phyloP scores from a whole-genome alignment of 2,888 invertebrate genomes.

The Lasioglossum vierecki region DNA sequence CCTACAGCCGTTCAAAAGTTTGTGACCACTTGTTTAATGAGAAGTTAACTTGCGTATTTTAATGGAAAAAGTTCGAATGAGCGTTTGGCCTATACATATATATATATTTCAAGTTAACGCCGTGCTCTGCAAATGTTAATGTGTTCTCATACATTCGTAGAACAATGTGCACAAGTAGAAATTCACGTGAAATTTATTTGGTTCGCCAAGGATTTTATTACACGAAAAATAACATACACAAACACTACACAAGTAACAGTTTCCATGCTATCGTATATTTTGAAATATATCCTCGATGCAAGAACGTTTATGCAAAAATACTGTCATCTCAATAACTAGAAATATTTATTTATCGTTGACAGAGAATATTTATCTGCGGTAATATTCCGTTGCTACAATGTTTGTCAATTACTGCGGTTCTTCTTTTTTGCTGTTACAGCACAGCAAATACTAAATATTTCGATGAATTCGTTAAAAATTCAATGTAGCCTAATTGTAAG shows the following conservation, averaged over 20 bases:
- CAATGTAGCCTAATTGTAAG: slow-evolving; percentile 1
- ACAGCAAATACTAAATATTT: not conserved
- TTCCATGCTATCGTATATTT: not conserved
- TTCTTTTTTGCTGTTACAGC: not conserved
- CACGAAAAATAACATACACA: not conserved
- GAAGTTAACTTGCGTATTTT: not conserved
- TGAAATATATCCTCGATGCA: too few species aligned
- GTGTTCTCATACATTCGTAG: not conserved
- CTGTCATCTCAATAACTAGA: not conserved
- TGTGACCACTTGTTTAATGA: slow-evolving; percentile 1
- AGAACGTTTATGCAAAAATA: too few species aligned
- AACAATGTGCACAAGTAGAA: not conserved
- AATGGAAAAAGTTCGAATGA: not conserved
- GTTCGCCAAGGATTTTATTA: not conserved
- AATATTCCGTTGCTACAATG: not conserved
- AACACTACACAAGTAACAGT: too few species aligned
- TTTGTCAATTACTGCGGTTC: not conserved
- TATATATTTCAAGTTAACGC: slow-evolving; percentile 1
- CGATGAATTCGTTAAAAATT: not conserved
- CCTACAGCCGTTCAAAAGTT: slow-evolving; percentile 10
- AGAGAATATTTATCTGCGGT: not conserved
- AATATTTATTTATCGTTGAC: too few species aligned
- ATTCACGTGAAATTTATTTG: not conserved
- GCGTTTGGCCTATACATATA: not conserved
- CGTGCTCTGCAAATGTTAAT: not conserved